These are phyloP conservation scores for Conchocele bisecta DNA, from an alignment of 2,888 invertebrate species.

Conservation along the genomic window DNA sequence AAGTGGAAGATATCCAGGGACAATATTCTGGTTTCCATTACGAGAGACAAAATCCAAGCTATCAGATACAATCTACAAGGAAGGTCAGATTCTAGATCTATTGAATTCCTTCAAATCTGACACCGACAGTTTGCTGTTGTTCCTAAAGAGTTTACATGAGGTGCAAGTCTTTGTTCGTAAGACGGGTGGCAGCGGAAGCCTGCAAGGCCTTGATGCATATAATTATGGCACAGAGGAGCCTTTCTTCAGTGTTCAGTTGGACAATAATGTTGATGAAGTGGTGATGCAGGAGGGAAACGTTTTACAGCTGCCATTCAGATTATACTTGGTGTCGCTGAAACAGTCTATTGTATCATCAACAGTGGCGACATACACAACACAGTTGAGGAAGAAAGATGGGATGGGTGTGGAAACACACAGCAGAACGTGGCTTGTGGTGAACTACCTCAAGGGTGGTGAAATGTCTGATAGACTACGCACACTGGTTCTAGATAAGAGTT, in stretches of 20 bases:
- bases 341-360: too few relatives aligned
- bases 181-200: too few relatives aligned
- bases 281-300: too few relatives aligned
- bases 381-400: background rate
- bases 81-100: constrained; percentile 64
- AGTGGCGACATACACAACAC: constrained; percentile 5
- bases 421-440: constrained; percentile 56
- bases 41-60: constrained; percentile 65
- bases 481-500: constrained; percentile 30
- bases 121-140: constrained; percentile 72
- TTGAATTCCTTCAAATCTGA: constrained; percentile 70
- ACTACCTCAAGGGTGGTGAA: constrained; percentile 54
- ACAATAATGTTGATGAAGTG: too few relatives aligned
- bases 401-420: background rate
- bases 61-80: constrained; percentile 66
- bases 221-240: constrained; percentile 3
- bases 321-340: too few relatives aligned
- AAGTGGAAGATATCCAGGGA: constrained; percentile 66
- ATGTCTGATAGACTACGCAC: constrained; percentile 44
- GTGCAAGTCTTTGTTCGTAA: constrained; percentile 72
- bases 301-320: too few relatives aligned
- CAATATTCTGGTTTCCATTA: constrained; percentile 78
- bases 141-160: constrained; percentile 71
- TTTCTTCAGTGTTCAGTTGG: constrained; percentile 2
- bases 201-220: too few relatives aligned